Evolutionary conservation across 1,140 invertebrate species (phyloP), one percentile per base, ranked within the genome.

Genomic region (Thaumetopoea pityocampa): DNA sequence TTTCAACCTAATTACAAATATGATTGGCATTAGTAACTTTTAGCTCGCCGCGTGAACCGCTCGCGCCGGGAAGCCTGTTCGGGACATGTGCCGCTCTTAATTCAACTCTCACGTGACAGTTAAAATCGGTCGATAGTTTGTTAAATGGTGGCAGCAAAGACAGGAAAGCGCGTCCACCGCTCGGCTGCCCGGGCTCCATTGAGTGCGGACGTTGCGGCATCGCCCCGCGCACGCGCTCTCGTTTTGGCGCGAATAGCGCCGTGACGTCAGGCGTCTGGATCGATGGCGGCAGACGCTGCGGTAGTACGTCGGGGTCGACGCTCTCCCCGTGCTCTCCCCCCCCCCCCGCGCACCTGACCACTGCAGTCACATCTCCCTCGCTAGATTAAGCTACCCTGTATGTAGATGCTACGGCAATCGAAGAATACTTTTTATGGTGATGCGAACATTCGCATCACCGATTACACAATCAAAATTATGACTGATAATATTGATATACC

Each of bases 181-280:
- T 65, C 63, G 71, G 67, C 67, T 71, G 60, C 67, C 68, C 53
- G 57, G 56, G 53, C 57, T 73, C 73, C 79, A 83, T 80, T 80
- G 72, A 79, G 79, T 71, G 72, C 60, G 71, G 71, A 64, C 73
- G 71, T 65, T 79, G 79, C 77, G 69, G 79, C 66, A 79, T 53
- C 51, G 64, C 53, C 43, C 48, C 72, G 71, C 78, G 74, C 78
- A 79, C 46, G 78, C 78, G 78, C 73, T 61, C 65, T 71, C 58
- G 67, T 83, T 83, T 83, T 83, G 79, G 79, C 79, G 79, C 79
- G 79, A 83, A 83, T 66, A 50, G 51, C 63, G 63, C 61, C 66
- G 72, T 83, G 79, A 83, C 79, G 79, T 83, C 77, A 82, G 68
- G 65, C 72, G 73, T 80, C 73, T 73, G 74, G 78, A 81, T 85